phyloP scores from a whole-genome alignment of 2,888 invertebrate species.

The Volucella inflata region DNA sequence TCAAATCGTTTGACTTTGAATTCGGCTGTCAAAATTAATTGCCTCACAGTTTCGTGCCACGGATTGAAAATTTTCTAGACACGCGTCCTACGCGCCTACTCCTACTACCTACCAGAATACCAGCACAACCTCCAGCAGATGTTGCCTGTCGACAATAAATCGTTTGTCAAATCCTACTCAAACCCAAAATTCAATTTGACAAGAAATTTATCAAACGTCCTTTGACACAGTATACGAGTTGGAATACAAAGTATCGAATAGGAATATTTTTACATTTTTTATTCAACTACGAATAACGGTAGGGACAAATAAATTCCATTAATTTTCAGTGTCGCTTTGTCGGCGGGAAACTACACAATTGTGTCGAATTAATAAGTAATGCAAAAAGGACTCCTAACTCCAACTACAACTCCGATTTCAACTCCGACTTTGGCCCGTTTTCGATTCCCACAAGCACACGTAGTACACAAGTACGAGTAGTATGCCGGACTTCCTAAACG shows the following conservation, averaged over 20 bases:
- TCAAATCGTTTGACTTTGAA: slow-evolving; percentile 56
- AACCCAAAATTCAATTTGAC: slow-evolving; percentile 2
- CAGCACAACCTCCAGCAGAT: slow-evolving; percentile 35
- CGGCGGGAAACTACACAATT: slow-evolving; percentile 47
- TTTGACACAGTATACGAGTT: neutral
- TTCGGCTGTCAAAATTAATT: slow-evolving; percentile 67
- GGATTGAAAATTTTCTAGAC: slow-evolving; percentile 48
- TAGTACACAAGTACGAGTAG: neutral
- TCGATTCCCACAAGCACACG: too few relatives aligned
- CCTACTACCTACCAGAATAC: too few relatives aligned
- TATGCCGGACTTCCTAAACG: neutral
- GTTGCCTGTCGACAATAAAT: slow-evolving; percentile 45
- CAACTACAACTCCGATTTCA: too few relatives aligned
- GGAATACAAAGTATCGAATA: too few relatives aligned
- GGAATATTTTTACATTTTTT: slow-evolving; percentile 21
- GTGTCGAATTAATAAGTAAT: slow-evolving; percentile 62
- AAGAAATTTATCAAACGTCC: neutral
- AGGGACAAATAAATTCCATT: slow-evolving; percentile 22
- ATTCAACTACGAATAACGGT: slow-evolving; percentile 17
- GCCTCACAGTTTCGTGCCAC: slow-evolving; percentile 56
- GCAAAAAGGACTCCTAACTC: slow-evolving; percentile 31
- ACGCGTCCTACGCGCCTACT: slow-evolving; percentile 21
- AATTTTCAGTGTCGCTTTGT: slow-evolving; percentile 33
- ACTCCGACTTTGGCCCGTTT: too few relatives aligned
- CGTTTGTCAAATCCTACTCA: slow-evolving; percentile 30